A percentile compares a stretch with the other conserved stretches of the same genome.
Conservation (phyloP, 2,888 invertebrate species). For the Lepidonotus clava region DNA sequence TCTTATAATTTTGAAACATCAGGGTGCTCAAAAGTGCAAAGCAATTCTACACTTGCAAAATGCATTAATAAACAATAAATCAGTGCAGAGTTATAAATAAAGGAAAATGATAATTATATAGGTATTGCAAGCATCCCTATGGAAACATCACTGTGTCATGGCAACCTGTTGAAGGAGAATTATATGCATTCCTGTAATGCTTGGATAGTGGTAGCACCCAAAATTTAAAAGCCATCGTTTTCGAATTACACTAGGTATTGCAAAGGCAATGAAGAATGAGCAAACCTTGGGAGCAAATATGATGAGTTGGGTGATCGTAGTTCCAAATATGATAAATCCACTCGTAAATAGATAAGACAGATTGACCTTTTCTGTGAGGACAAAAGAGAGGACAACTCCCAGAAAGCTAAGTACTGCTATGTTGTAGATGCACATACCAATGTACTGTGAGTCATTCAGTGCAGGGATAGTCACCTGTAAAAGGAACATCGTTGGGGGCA, state of each 20-base stretch:
- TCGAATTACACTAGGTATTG: background rate
- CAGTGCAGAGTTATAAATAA: too few species aligned
- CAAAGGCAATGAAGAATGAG: background rate
- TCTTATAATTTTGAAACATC: too few species aligned
- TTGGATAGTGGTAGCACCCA: too few species aligned
- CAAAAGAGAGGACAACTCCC: slow-evolving; percentile 59
- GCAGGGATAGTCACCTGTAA: slow-evolving; percentile 64
- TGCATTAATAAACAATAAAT: too few species aligned
- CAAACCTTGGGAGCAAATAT: slow-evolving; percentile 62
- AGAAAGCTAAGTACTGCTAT: slow-evolving; percentile 59
- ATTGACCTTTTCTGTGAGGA: slow-evolving; percentile 52
- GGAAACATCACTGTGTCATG: too few species aligned
- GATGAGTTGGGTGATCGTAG: slow-evolving; percentile 61
- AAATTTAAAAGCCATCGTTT: background rate
- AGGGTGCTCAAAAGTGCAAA: too few species aligned
- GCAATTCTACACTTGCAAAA: too few species aligned
- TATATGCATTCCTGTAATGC: too few species aligned
- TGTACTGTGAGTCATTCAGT: slow-evolving; percentile 68
- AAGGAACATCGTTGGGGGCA: background rate
- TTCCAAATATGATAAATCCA: slow-evolving; percentile 57
- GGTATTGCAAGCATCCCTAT: too few species aligned
- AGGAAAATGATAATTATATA: background rate
- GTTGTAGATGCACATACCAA: slow-evolving; percentile 67
- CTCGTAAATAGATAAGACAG: slow-evolving; percentile 57
- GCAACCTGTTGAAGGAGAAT: too few species aligned